A percentile compares a stretch with the other conserved stretches of the same genome.
Conservation (phyloP, 1,140 invertebrate genomes). For the Drosophila persimilis region DNA sequence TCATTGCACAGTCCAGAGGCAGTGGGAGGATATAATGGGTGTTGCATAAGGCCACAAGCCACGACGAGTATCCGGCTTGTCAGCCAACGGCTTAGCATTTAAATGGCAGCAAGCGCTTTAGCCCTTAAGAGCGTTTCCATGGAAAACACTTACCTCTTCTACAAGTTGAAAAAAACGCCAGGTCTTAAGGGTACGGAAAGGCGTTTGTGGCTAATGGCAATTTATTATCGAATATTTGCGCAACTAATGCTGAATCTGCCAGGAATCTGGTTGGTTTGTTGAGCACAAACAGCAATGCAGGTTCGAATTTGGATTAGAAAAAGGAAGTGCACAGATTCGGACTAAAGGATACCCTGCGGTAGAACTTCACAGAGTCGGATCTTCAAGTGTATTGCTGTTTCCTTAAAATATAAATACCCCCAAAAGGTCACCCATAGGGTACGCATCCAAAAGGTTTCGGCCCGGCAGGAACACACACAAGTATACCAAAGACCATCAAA, state of each 20-base stretch:
- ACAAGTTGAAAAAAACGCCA: not conserved
- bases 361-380: not conserved
- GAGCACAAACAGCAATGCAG: slow-evolving; percentile 31
- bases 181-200: too few species aligned
- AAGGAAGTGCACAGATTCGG: not conserved
- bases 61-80: slow-evolving; percentile 18
- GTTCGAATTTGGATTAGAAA: slow-evolving; percentile 27
- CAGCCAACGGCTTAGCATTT: slow-evolving; percentile 58
- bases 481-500: slow-evolving; percentile 35
- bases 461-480: not conserved
- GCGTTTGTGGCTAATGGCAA: slow-evolving; percentile 31
- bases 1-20: slow-evolving; percentile 42
- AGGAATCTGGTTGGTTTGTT: slow-evolving; percentile 49
- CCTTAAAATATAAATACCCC: too few species aligned
- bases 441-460: not conserved
- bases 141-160: slow-evolving; percentile 9
- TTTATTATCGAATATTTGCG: slow-evolving; percentile 52
- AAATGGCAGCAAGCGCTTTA: slow-evolving; percentile 48
- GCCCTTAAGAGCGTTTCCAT: slow-evolving; percentile 35
- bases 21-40: slow-evolving; percentile 6
- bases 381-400: not conserved
- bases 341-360: slow-evolving; percentile 1
- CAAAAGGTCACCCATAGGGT: not conserved
- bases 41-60: slow-evolving; percentile 7
- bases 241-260: slow-evolving; percentile 46